A percentile compares a stretch with the other conserved stretches of the same genome.
phyloP scores from a whole-genome alignment of 2,888 invertebrate genomes.

The Phengaris alcon region DNA sequence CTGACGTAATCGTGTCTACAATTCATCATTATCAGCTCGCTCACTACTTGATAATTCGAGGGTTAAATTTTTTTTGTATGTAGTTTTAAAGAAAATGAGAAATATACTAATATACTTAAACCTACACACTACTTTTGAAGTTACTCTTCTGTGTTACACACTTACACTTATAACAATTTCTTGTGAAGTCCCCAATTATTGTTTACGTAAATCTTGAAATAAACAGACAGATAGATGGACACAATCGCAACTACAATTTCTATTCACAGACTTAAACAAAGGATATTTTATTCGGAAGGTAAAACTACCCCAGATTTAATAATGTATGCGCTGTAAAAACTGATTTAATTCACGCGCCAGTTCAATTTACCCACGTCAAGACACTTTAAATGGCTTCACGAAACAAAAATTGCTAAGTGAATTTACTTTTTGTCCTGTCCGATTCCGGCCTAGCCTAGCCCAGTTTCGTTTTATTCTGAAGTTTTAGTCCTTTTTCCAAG shows the following conservation, averaged over 20 bases:
- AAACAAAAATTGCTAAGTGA: conserved; percentile 12
- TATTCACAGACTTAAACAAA: no score
- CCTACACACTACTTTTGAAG: no score
- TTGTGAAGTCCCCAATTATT: no score
- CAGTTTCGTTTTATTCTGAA: not conserved
- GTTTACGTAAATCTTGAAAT: no score
- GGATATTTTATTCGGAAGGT: not conserved
- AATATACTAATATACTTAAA: no score
- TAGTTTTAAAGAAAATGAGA: no score
- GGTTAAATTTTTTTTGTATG: not conserved
- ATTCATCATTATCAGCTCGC: no score
- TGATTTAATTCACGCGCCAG: conserved; percentile 14
- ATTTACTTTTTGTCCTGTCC: conserved; percentile 7
- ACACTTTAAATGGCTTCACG: conserved; percentile 15
- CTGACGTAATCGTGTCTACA: no score
- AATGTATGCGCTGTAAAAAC: not conserved
- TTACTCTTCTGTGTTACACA: no score
- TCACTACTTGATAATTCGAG: not conserved
- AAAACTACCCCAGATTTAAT: not conserved
- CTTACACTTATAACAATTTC: no score
- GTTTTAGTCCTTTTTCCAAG: conserved; percentile 7
- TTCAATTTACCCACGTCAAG: conserved; percentile 18
- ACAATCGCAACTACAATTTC: no score
- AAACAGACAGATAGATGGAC: no score
- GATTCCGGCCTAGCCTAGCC: not conserved